These are phyloP conservation scores for Callocephalon fimbriatum DNA, from an alignment of 2,113 vertebrate genomes.

Conservation along the genomic window DNA sequence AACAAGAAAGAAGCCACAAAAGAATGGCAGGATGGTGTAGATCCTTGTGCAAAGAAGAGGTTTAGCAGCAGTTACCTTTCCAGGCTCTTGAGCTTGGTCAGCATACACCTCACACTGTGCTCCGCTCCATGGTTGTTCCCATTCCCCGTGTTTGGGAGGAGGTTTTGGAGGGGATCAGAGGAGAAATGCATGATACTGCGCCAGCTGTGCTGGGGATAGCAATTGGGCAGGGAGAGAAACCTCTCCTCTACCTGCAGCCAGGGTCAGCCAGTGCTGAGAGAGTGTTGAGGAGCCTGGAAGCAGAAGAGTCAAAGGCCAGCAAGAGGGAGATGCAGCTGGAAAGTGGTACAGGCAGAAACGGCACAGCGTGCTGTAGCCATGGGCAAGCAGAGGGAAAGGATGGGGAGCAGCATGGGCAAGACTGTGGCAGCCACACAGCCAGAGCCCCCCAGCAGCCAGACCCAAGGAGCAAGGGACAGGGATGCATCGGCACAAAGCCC, in stretches of 20 bases:
- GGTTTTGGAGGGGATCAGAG: not conserved
- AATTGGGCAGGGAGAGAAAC: not conserved
- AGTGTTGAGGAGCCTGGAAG: not conserved
- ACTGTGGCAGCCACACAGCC: not conserved
- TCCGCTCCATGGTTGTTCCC: not conserved
- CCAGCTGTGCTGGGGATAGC: not conserved
- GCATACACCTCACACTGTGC: rapidly evolving
- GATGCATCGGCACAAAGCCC: not conserved
- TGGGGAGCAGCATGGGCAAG: not conserved
- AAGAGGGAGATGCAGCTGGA: not conserved
- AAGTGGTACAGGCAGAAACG: rapidly evolving
- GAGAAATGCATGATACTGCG: not conserved
- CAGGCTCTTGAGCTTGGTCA: too few relatives aligned
- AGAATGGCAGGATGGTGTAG: too few relatives aligned
- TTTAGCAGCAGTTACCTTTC: too few relatives aligned
- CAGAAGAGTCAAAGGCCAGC: not conserved
- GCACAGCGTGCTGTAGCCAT: not conserved
- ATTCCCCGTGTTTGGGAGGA: not conserved
- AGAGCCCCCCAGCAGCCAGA: not conserved
- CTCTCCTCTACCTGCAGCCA: not conserved
- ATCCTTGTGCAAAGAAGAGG: too few relatives aligned
- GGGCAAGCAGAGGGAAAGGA: not conserved
- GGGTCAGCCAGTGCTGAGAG: not conserved
- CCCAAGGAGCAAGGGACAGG: not conserved
- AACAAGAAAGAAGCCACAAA: too few relatives aligned